phyloP scores from a whole-genome alignment of 1,140 invertebrate species.

The Zaprionus inermis region DNA sequence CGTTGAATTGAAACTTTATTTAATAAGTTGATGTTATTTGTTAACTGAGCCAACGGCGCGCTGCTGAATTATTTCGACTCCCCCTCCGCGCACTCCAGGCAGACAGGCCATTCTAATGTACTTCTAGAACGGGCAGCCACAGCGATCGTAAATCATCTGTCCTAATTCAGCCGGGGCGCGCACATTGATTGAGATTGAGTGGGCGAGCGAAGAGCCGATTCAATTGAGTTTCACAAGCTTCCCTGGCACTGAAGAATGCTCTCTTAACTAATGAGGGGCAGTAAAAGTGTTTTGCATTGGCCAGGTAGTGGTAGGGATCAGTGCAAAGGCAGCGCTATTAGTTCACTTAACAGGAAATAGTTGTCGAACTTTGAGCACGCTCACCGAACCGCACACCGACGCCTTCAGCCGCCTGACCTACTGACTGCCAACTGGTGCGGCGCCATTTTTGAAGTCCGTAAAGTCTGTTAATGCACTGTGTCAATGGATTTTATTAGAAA shows the following conservation, averaged over 20 bases:
- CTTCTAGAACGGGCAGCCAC: slow-evolving; percentile 10
- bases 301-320: neutral
- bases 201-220: neutral
- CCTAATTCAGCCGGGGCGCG: slow-evolving; percentile 17
- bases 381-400: neutral
- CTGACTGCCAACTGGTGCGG: slow-evolving; percentile 8
- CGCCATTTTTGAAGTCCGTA: slow-evolving; percentile 14
- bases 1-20: slow-evolving; percentile 79
- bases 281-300: neutral
- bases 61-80: slow-evolving; percentile 65
- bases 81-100: slow-evolving; percentile 15
- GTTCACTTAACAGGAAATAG: no score
- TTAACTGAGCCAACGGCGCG: slow-evolving; percentile 73
- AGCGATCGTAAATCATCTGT: slow-evolving; percentile 32
- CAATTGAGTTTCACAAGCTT: neutral
- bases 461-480: slow-evolving; percentile 52
- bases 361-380: neutral
- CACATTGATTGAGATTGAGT: neutral
- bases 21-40: slow-evolving; percentile 83
- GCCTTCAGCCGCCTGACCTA: neutral
- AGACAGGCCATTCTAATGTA: slow-evolving; percentile 48
- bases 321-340: neutral
- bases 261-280: neutral
- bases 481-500: slow-evolving; percentile 75
- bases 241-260: neutral